A percentile compares a stretch with the other conserved stretches of the same genome.
phyloP scores from a whole-genome alignment of 2,113 vertebrate species.

The Empidonax alnorum region DNA sequence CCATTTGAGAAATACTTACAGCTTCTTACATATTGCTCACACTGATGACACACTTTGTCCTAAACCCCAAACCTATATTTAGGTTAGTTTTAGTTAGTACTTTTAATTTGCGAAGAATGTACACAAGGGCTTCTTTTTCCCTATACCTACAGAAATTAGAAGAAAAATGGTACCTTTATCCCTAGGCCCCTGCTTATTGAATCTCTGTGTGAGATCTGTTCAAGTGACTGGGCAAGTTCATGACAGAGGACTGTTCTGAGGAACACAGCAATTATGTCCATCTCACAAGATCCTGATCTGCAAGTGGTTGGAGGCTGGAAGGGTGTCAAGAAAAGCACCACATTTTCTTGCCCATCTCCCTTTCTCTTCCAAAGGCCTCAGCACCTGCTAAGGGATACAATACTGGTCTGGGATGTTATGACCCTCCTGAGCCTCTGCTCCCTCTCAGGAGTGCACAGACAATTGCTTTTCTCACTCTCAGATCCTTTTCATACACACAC shows the following conservation, averaged over 20 bases:
- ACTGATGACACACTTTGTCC: neutral
- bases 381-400: neutral
- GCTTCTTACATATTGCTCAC: neutral
- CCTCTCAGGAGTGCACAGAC: neutral
- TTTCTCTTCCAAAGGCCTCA: neutral
- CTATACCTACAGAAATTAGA: neutral
- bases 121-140: neutral
- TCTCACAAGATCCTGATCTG: neutral
- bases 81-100: neutral
- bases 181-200: neutral
- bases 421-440: neutral
- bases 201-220: neutral
- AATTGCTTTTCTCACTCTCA: neutral
- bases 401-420: neutral
- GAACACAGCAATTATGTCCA: accelerated
- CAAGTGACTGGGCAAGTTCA: neutral
- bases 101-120: neutral
- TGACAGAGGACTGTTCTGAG: neutral
- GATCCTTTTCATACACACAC: neutral
- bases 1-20: neutral
- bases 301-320: neutral
- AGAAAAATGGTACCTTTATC: neutral
- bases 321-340: neutral
- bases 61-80: neutral
- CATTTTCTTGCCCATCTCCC: neutral